Percentiles rank a stretch among this genome's conserved stretches.
Evolutionary conservation across 2,797 vertebrate species (phyloP).

Genomic region (Platalea minor): DNA sequence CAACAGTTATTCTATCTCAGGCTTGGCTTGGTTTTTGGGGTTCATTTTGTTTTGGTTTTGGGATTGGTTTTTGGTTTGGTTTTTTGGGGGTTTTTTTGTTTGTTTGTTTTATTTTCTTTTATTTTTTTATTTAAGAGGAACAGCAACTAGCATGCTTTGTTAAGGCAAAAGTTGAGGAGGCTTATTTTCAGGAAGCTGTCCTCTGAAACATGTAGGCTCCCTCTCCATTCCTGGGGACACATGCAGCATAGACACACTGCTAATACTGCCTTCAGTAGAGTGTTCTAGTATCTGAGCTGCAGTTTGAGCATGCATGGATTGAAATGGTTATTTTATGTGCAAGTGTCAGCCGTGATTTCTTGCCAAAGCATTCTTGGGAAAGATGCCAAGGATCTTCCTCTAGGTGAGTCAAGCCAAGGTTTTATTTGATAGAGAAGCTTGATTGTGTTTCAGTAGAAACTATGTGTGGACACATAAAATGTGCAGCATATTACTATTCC

Average conservation of each 20-base stretch:
- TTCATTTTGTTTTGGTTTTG: neutral
- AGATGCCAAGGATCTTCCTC: neutral
- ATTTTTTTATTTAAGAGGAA: neutral
- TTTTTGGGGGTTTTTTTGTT: neutral
- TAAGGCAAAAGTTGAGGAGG: neutral
- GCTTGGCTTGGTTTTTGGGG: neutral
- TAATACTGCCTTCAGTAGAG: neutral
- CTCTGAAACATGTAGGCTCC: neutral
- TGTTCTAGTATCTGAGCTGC: neutral
- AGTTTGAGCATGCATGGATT: neutral
- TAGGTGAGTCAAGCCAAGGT: neutral
- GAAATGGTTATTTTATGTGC: neutral
- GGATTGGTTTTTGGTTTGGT: neutral
- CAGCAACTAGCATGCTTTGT: neutral
- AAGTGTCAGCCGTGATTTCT: neutral
- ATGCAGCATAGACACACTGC: neutral
- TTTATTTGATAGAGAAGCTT: neutral
- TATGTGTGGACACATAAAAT: neutral
- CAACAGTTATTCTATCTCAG: neutral
- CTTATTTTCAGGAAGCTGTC: neutral
- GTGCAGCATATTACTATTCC: neutral
- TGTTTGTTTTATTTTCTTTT: neutral
- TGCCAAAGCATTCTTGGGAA: neutral
- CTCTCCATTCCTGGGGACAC: neutral
- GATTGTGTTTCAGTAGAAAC: neutral